These are phyloP conservation scores for Sesia apiformis DNA, from an alignment of 2,888 invertebrate genomes.

Conservation along the genomic window DNA sequence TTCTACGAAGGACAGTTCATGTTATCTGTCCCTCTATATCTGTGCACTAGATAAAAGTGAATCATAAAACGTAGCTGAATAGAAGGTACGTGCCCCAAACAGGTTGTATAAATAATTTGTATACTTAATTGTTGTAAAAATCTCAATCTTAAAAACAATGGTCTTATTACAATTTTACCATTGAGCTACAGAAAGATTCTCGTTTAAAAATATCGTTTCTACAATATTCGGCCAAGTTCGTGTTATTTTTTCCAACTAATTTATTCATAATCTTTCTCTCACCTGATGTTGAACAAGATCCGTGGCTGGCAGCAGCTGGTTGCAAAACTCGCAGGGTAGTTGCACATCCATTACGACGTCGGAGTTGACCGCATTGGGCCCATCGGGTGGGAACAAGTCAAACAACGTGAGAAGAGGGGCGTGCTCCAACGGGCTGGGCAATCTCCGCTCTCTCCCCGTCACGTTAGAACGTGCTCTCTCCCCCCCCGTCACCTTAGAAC, in stretches of 20 bases:
- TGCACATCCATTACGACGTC: conserved; percentile 33
- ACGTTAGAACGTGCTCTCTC: not conserved
- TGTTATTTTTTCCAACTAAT: no score
- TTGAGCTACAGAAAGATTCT: not conserved
- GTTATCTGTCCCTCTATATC: no score
- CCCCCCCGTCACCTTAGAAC: not conserved
- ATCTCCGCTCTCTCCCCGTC: not conserved
- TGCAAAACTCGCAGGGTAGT: conserved; percentile 77
- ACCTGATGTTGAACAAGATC: conserved; percentile 72
- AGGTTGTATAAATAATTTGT: no score
- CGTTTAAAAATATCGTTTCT: not conserved
- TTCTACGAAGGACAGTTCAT: no score
- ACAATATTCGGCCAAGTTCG: no score
- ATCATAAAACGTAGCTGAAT: no score
- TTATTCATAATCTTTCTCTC: not conserved
- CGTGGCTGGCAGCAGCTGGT: conserved; percentile 57
- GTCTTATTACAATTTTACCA: not conserved
- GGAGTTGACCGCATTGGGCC: not conserved
- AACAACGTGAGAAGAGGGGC: not conserved
- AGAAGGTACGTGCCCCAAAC: no score
- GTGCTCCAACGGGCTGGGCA: not conserved
- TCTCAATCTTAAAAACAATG: no score
- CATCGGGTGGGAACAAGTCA: not conserved
- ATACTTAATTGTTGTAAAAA: no score
- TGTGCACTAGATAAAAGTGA: no score